These are phyloP conservation scores for Nezara viridula DNA, from an alignment of 2,888 invertebrate species.

Conservation along the genomic window DNA sequence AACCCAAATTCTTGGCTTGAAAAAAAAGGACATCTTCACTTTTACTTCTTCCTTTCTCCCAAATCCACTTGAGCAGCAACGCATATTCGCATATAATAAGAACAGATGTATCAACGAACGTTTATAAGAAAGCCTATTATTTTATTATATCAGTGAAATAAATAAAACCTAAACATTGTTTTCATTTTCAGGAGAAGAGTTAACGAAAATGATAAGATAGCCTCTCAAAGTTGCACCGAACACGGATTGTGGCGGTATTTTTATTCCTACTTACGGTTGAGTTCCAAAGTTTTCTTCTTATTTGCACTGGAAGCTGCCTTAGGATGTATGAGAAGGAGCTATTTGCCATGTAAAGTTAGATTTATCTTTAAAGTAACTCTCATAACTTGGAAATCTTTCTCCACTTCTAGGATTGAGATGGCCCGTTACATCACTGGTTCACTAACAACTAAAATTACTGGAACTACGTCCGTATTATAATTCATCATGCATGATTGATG, in stretches of 20 bases:
- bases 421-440: background rate
- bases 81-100: background rate
- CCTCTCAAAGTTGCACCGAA: background rate
- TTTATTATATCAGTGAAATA: background rate
- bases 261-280: background rate
- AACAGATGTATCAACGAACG: background rate
- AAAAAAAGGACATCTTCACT: background rate
- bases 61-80: background rate
- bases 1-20: background rate
- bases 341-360: background rate
- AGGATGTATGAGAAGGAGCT: background rate
- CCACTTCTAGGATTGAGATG: background rate
- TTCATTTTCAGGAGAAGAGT: background rate
- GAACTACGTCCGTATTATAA: too few species aligned
- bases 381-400: constrained; percentile 9
- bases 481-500: too few species aligned
- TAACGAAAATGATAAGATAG: background rate
- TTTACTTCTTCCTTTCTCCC: background rate
- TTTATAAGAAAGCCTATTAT: background rate
- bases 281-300: background rate
- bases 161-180: background rate
- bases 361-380: background rate
- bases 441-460: background rate
- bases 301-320: background rate
- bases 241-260: background rate